Base-by-base conservation (phyloP, 2,888 invertebrate species). In the Orthosia gracilis region DNA sequence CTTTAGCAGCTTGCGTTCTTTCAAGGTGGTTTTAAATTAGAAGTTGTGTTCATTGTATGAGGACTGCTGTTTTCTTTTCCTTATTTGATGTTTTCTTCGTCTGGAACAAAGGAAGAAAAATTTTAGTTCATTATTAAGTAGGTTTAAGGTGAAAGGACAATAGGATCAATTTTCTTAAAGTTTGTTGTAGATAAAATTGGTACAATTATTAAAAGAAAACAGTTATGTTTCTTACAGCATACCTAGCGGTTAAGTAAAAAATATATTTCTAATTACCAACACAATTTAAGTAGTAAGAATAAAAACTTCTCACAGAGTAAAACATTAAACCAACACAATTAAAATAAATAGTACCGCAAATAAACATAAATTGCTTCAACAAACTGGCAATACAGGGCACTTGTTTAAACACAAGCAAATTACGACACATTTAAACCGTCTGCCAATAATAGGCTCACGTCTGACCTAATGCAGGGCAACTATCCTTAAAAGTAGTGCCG, bases 401-500 rank as follows among this genome's bases (percentile, higher is more conserved):
- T 73, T 72, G 70, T 80, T 76, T 58, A 73, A 64, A n/a, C 74
- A 26, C 76, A 80, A 69, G 77, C 76, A 84, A 87, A 87, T 86
- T 86, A 80, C 84, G 68, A 85, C 81, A 84, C 78, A 85, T 82
- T 84, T 80, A 86, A 78, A 85, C 83, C 72, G 73, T 67, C 80
- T 78, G 75, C 73, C 86, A 80, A 87, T 89, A 87, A 86, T 85
- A 86, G 77, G 82, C 69, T 62, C 87, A 86, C 84, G 86, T 81
- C 81, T 88, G 86, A 88, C 85, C 87, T 92, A 93, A 93, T 92
- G 91, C 91, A 90, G 87, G 89, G 84, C 89, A 92, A 91, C 89
- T 87, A 89, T 89, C 87, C 91, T 87, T 89, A 88, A 89, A 87
- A 88, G 89, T 85, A 80, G 68, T 81, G 90, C 92, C 92, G 91